Evolutionary conservation across 2,888 invertebrate genomes (phyloP), one percentile per base, ranked within the genome.

Genomic region (Pollenia labialis): DNA sequence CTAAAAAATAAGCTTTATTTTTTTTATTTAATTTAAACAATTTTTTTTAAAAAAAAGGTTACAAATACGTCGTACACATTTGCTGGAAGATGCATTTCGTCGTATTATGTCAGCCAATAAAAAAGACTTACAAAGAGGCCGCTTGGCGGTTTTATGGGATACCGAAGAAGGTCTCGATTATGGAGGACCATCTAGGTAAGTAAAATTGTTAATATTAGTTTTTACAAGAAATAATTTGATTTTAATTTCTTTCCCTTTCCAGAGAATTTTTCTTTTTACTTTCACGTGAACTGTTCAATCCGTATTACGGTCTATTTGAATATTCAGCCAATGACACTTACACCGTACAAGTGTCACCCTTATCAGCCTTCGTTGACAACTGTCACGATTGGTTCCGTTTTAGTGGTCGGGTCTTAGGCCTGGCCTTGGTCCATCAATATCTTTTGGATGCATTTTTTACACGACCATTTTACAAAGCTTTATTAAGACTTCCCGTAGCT

Each of bases 281-380:
- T n/a, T 99, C 99, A 0, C 95, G 99, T 76, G 98, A 99, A 93
- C 95, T 99, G 11, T 99, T 99, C 94, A 99, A 99, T 94, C 99
- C 99, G 0, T 99, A 99, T 93, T 99, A 99, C 91, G 99, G 99
- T 0, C 95, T 99, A 85, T 99, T 99, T 93, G 99, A 99, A 94
- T 99, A 99, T 93, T 98, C 99, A 0, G 99, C 99, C 66, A 98
- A 98, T 92, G 99, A 99, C 92, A 98, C 98, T 0, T 99, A 99
- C 93, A 99, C 99, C 8, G 99, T 99, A 32, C 97, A 98, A 94
- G 97, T 98, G 85, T 97, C 97, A 42, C 98, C 99, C 0, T 97
- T 99, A 96, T 99, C 99, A 2, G 97, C 98, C 0, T 99, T 99
- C 91, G 99, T 99, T 23, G 99, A 99, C 91, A 98, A 99, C 92